These are phyloP conservation scores for Steromphala cineraria DNA, from an alignment of 2,888 invertebrate species.

Conservation along the genomic window DNA sequence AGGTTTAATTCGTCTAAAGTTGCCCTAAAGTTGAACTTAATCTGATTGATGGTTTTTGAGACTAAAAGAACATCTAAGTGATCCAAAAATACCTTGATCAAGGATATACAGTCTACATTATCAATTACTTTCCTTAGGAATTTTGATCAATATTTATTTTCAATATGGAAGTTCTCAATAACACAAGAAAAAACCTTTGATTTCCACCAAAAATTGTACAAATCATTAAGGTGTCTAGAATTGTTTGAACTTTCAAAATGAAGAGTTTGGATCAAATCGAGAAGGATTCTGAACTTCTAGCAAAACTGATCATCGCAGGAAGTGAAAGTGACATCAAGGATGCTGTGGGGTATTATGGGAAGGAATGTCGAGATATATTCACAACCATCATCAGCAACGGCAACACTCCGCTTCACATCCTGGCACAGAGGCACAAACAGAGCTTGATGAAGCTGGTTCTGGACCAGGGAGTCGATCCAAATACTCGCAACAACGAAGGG, in stretches of 20 bases:
- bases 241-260: slow-evolving; percentile 2
- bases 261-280: slow-evolving; percentile 47
- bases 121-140: no score
- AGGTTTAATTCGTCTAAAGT: no score
- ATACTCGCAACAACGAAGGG: slow-evolving; percentile 60
- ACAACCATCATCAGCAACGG: slow-evolving; percentile 60
- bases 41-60: no score
- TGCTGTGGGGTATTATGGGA: slow-evolving; percentile 45
- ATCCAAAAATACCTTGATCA: no score
- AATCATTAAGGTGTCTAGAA: no score
- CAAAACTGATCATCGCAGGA: slow-evolving; percentile 47
- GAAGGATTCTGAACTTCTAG: slow-evolving; percentile 49
- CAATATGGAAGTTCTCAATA: no score
- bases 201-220: no score
- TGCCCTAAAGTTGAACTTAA: no score
- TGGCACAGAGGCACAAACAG: slow-evolving; percentile 55
- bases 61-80: no score
- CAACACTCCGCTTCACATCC: slow-evolving; percentile 59
- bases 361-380: slow-evolving; percentile 51
- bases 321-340: slow-evolving; percentile 50
- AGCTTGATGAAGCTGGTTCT: slow-evolving; percentile 53
- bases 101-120: no score
- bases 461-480: slow-evolving; percentile 56
- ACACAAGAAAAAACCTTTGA: no score
- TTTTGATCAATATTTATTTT: no score